Evolutionary conservation across 2,113 vertebrate genomes (phyloP).

Genomic region (Zosterops japonicus): DNA sequence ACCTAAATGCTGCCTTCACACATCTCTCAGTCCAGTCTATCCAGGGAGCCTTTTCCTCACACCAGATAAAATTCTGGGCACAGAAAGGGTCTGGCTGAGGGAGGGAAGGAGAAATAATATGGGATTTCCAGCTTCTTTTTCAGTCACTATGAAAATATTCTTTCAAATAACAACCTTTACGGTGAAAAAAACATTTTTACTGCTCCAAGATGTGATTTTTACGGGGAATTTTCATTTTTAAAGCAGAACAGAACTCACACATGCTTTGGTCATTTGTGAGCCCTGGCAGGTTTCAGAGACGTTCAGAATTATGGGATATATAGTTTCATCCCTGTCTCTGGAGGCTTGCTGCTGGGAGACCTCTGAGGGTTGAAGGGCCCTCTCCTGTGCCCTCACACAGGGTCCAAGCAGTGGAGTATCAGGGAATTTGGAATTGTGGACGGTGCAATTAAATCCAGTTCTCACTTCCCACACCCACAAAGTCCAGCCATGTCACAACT

Average conservation of each 20-base stretch:
- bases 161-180: slow-evolving; percentile 21
- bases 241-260: neutral
- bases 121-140: slow-evolving; percentile 22
- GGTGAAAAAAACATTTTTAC: neutral
- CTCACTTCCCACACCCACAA: neutral
- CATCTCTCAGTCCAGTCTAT: neutral
- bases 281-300: neutral
- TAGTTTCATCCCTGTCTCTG: neutral
- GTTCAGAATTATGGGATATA: neutral
- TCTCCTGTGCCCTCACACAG: neutral
- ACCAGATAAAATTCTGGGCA: slow-evolving; percentile 1
- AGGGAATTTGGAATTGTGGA: neutral
- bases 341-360: neutral
- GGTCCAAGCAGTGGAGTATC: neutral
- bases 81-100: neutral
- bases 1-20: neutral
- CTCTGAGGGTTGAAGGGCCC: neutral
- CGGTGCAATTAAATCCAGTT: neutral
- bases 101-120: neutral
- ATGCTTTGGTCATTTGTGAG: neutral
- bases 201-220: neutral
- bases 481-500: neutral
- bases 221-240: neutral
- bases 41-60: neutral
- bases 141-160: neutral